Evolutionary conservation across 2,888 invertebrate genomes (phyloP).

Genomic region (Synanthedon andrenaeformis): DNA sequence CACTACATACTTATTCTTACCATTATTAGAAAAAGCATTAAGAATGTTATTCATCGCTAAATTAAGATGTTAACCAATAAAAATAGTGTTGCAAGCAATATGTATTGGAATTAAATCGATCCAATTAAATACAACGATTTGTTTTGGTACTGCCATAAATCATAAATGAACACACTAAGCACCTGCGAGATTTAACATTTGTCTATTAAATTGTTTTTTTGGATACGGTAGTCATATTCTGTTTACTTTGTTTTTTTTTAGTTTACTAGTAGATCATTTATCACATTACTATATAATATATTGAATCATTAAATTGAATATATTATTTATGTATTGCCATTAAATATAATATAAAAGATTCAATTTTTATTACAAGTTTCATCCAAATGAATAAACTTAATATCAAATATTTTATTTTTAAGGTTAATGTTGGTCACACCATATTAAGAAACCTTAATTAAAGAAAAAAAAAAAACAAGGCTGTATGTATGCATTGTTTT

Average conservation of each 20-base stretch:
- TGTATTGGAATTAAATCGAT: constrained; percentile 21
- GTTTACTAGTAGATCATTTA: too few relatives aligned
- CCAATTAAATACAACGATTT: constrained; percentile 49
- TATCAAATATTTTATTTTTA: too few relatives aligned
- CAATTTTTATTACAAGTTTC: too few relatives aligned
- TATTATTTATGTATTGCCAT: too few relatives aligned
- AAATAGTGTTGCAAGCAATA: background rate
- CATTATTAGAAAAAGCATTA: too few relatives aligned
- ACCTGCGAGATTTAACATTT: constrained; percentile 25
- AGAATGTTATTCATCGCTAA: background rate
- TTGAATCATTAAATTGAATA: too few relatives aligned
- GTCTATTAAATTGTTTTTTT: constrained; percentile 3
- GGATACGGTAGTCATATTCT: constrained; percentile 5
- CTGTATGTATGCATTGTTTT: too few relatives aligned
- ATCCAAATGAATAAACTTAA: too few relatives aligned
- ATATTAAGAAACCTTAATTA: background rate
- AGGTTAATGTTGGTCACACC: too few relatives aligned
- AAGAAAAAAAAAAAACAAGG: background rate
- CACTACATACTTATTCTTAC: too few relatives aligned
- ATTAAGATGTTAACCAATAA: background rate
- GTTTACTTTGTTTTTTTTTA: background rate
- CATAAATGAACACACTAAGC: constrained; percentile 24
- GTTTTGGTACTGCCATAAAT: constrained; percentile 55
- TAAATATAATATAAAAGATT: too few relatives aligned
- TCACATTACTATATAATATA: too few relatives aligned